Evolutionary conservation across 2,888 invertebrate genomes (phyloP).

Genomic region (Listrodromus nycthemerus): DNA sequence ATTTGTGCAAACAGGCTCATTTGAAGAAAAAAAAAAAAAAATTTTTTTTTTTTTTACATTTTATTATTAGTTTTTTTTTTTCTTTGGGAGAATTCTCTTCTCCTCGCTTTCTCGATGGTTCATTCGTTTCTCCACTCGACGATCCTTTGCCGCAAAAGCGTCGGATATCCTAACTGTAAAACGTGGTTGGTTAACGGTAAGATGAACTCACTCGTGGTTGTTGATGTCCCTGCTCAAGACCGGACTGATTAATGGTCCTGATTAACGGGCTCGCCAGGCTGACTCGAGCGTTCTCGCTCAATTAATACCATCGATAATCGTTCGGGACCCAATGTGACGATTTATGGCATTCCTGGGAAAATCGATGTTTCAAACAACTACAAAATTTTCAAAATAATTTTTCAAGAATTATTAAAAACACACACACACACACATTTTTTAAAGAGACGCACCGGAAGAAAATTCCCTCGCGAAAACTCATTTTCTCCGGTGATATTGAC

Average conservation of each 20-base stretch:
- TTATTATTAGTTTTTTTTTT: neutral
- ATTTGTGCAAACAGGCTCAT: conserved; percentile 51
- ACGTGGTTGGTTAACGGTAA: conserved; percentile 58
- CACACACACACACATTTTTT: too few relatives aligned
- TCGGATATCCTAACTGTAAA: conserved; percentile 53
- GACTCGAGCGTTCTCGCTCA: neutral
- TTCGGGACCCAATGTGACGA: neutral
- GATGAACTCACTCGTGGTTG: conserved; percentile 52
- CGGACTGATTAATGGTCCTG: conserved; percentile 56
- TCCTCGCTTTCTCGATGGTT: conserved; percentile 2
- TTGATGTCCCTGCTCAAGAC: conserved; percentile 33
- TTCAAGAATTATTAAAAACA: too few relatives aligned
- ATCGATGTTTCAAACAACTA: too few relatives aligned
- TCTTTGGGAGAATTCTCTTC: neutral
- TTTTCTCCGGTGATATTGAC: too few relatives aligned
- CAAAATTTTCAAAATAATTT: too few relatives aligned
- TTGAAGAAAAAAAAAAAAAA: too few relatives aligned
- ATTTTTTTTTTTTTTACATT: neutral
- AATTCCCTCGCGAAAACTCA: too few relatives aligned
- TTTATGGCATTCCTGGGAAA: neutral
- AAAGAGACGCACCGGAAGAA: too few relatives aligned
- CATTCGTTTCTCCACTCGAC: conserved; percentile 11
- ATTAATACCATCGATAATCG: conserved; percentile 17
- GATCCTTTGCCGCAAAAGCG: conserved; percentile 42
- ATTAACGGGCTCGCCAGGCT: conserved; percentile 30